phyloP scores from a whole-genome alignment of 2,797 vertebrate genomes.

The Chaetodon trifasciatus region DNA sequence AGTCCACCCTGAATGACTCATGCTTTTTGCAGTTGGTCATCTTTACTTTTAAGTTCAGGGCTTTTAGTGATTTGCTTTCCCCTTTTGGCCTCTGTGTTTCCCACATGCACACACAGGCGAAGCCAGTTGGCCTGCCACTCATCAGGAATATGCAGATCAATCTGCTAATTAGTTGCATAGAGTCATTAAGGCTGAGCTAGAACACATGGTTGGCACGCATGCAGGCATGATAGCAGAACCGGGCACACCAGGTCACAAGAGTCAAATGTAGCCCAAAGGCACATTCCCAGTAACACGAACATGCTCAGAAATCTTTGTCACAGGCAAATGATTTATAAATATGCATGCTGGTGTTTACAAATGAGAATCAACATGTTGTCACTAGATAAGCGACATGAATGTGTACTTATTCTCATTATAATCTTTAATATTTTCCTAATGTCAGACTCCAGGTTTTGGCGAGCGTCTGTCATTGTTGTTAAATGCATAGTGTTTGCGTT shows the following conservation, averaged over 20 bases:
- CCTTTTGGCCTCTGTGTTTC: slow-evolving; percentile 59
- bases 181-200: slow-evolving; percentile 79
- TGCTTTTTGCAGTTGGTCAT: slow-evolving; percentile 55
- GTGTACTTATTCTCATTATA: neutral
- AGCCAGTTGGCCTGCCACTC: slow-evolving; percentile 76
- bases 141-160: slow-evolving; percentile 82
- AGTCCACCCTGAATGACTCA: slow-evolving; percentile 19
- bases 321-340: slow-evolving; percentile 6
- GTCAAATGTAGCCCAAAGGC: slow-evolving; percentile 72
- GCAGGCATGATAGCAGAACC: slow-evolving; percentile 57
- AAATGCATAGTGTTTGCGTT: neutral
- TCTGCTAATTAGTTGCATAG: slow-evolving; percentile 81
- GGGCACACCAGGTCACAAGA: slow-evolving; percentile 71
- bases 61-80: slow-evolving; percentile 56
- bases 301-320: slow-evolving; percentile 18
- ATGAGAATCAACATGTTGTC: neutral
- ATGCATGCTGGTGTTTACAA: neutral
- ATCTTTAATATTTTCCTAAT: neutral
- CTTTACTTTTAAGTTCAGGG: slow-evolving; percentile 52
- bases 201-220: slow-evolving; percentile 79
- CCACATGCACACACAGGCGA: slow-evolving; percentile 51
- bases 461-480: neutral
- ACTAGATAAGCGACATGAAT: slow-evolving; percentile 1
- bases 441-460: neutral
- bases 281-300: slow-evolving; percentile 54